Conservation (phyloP, 2,888 invertebrate genomes). For the Brachylomia viminalis region DNA sequence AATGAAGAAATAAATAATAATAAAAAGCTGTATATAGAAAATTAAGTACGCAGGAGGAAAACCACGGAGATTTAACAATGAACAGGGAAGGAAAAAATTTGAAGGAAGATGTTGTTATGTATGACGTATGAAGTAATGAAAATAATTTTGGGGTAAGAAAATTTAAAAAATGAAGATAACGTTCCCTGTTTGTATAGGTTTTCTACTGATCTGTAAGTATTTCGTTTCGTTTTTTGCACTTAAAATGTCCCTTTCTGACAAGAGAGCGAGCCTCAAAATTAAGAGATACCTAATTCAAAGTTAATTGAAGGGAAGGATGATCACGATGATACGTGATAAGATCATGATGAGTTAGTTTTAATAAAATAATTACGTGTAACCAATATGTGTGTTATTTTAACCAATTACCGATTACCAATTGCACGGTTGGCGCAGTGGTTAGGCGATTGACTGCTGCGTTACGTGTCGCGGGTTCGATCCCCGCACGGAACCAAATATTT, state of each 20-base stretch:
- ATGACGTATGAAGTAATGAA: background rate
- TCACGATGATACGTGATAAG: background rate
- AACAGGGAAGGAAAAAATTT: conserved; percentile 7
- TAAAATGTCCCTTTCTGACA: background rate
- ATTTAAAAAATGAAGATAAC: background rate
- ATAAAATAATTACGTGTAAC: background rate
- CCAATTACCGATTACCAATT: background rate
- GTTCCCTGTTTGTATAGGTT: background rate
- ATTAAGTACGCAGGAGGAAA: background rate
- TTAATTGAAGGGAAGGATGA: background rate
- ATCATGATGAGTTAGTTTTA: background rate
- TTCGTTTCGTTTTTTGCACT: conserved; percentile 1
- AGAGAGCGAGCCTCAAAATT: background rate
- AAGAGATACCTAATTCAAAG: background rate
- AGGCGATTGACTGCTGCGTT: too few relatives aligned
- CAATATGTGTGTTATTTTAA: background rate
- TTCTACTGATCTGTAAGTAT: background rate
- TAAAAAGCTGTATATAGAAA: background rate
- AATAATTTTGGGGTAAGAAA: background rate
- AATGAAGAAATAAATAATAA: conserved; percentile 18
- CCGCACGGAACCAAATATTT: too few relatives aligned
- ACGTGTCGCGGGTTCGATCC: too few relatives aligned
- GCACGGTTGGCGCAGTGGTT: too few relatives aligned
- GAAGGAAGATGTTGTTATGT: background rate
- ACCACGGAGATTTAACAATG: background rate